Evolutionary conservation across 2,888 invertebrate species (phyloP).

Genomic region (Eupithecia vulgata): DNA sequence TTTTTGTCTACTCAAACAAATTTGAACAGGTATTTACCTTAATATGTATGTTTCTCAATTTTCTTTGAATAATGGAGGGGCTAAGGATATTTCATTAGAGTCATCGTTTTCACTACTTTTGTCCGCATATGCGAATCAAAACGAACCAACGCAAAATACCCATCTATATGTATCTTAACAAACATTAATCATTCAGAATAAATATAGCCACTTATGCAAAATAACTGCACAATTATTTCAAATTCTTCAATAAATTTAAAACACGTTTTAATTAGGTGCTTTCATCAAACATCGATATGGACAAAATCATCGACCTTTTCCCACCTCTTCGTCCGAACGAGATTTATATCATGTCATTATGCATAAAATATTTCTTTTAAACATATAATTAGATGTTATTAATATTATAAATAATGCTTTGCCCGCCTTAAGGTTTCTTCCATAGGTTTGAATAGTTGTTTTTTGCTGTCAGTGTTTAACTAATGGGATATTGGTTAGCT

Average conservation of each 20-base stretch:
- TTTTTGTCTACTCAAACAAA: not conserved
- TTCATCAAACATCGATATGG: slow-evolving; percentile 37
- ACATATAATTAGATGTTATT: slow-evolving; percentile 83
- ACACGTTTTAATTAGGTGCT: not conserved
- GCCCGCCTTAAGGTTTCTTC: slow-evolving; percentile 56
- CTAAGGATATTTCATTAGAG: not conserved
- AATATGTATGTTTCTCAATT: not conserved
- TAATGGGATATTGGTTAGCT: slow-evolving; percentile 46
- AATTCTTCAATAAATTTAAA: not conserved
- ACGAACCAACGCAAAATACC: not conserved
- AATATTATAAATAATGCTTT: slow-evolving; percentile 79
- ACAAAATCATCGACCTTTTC: slow-evolving; percentile 43
- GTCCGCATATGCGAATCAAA: not conserved
- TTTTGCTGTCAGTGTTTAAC: slow-evolving; percentile 52
- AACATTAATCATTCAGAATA: not conserved
- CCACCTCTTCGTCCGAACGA: slow-evolving; percentile 67
- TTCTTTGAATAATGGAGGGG: not conserved
- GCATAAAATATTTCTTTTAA: slow-evolving; percentile 83
- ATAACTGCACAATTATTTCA: not conserved
- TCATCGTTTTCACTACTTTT: not conserved
- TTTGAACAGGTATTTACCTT: not conserved
- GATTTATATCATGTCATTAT: slow-evolving; percentile 84
- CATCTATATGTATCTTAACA: not conserved
- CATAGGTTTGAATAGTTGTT: slow-evolving; percentile 58
- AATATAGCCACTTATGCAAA: not conserved